Conservation (phyloP, 2,888 invertebrate genomes). For the Sarcophaga caerulescens region DNA sequence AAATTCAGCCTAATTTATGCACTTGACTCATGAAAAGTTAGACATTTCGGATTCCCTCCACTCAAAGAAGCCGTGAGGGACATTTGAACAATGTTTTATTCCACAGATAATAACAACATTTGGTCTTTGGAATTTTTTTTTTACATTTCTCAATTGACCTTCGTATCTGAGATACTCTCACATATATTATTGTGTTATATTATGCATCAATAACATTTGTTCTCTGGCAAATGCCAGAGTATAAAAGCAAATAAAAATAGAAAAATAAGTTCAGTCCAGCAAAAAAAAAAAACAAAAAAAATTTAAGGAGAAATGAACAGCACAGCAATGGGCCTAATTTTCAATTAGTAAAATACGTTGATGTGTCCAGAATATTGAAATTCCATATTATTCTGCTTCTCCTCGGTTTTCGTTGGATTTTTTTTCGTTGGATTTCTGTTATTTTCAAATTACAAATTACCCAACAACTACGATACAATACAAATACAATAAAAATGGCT, state of each 20-base stretch:
- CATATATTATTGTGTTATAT: constrained; percentile 27
- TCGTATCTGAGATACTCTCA: background rate
- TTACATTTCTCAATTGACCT: too few relatives aligned
- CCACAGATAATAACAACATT: too few relatives aligned
- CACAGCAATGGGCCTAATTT: constrained; percentile 72
- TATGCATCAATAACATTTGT: constrained; percentile 48
- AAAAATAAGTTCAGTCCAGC: constrained; percentile 10
- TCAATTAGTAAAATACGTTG: constrained; percentile 69
- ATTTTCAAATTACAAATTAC: too few relatives aligned
- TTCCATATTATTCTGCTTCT: constrained; percentile 11
- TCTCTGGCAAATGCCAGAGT: background rate
- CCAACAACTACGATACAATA: too few relatives aligned
- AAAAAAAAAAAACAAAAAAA: constrained; percentile 9
- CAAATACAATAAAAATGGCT: background rate
- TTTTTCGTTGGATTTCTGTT: background rate
- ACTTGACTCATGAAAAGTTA: too few relatives aligned
- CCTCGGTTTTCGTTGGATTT: background rate
- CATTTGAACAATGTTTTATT: too few relatives aligned
- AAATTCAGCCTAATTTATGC: too few relatives aligned
- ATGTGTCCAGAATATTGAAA: constrained; percentile 68
- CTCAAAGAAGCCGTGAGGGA: too few relatives aligned
- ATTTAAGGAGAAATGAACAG: background rate
- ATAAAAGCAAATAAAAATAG: background rate
- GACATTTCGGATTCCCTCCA: too few relatives aligned
- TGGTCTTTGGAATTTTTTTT: too few relatives aligned